These are phyloP conservation scores for Cervus canadensis DNA, from an alignment of 2,113 vertebrate species.

Conservation along the genomic window DNA sequence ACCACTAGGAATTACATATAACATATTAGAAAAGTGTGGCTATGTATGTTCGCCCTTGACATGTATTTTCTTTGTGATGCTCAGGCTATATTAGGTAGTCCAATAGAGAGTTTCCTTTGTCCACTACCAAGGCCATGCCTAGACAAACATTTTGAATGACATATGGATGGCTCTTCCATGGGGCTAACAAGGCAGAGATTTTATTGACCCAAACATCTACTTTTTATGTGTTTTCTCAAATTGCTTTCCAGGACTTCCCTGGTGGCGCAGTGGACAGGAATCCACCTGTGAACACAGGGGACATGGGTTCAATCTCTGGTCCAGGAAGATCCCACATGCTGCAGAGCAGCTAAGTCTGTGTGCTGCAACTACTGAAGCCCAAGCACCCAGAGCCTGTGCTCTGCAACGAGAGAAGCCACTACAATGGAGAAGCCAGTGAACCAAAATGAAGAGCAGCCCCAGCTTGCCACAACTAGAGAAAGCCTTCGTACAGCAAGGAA, in stretches of 20 bases:
- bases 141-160: neutral
- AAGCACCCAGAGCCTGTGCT: neutral
- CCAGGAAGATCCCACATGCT: neutral
- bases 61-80: neutral
- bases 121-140: neutral
- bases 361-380: neutral
- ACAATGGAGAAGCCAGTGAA: neutral
- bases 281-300: neutral
- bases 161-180: neutral
- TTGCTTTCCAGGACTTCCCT: neutral
- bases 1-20: neutral
- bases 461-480: neutral
- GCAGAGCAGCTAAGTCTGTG: neutral
- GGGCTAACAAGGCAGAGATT: neutral
- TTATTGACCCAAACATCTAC: neutral
- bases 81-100: neutral
- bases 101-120: neutral
- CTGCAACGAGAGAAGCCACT: neutral
- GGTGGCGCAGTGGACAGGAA: neutral
- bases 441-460: neutral
- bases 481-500: neutral
- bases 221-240: constrained; percentile 5
- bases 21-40: neutral
- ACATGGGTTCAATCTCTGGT: neutral
- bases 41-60: neutral